Conservation (phyloP, 1,140 invertebrate species). For the Eciton burchellii region DNA sequence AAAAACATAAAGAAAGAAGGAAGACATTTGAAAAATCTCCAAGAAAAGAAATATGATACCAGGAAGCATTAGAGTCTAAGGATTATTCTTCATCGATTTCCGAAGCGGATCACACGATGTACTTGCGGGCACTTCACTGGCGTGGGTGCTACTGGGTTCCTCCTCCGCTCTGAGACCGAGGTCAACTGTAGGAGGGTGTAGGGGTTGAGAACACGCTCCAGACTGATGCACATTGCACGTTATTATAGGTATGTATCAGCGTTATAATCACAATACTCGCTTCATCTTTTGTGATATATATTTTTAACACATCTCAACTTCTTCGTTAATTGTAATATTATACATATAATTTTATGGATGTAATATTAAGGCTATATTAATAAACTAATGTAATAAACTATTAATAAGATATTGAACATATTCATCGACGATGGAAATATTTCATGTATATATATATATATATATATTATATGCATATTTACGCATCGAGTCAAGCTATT, state of each 20-base stretch:
- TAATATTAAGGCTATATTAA: too few relatives aligned
- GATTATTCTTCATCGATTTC: neutral
- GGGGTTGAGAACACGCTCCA: constrained; percentile 46
- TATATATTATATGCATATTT: too few relatives aligned
- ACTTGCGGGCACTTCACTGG: constrained; percentile 51
- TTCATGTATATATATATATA: too few relatives aligned
- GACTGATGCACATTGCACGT: constrained; percentile 25
- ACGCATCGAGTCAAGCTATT: neutral
- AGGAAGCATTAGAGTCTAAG: neutral
- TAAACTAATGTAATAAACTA: too few relatives aligned
- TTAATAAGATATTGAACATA: too few relatives aligned
- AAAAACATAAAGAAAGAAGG: neutral
- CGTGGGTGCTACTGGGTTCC: constrained; percentile 70
- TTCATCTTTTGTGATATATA: neutral
- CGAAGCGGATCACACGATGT: constrained; percentile 47
- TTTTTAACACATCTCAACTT: neutral
- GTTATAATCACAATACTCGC: neutral
- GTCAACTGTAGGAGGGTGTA: constrained; percentile 53
- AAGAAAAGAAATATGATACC: neutral
- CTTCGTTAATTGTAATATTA: neutral
- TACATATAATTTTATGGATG: too few relatives aligned
- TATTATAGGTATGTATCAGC: constrained; percentile 19
- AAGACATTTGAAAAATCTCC: neutral
- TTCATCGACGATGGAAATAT: too few relatives aligned
- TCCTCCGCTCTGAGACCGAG: constrained; percentile 48